A percentile compares a stretch with the other conserved stretches of the same genome.
Evolutionary conservation across 2,888 invertebrate genomes (phyloP).

Genomic region (Oscheius onirici): DNA sequence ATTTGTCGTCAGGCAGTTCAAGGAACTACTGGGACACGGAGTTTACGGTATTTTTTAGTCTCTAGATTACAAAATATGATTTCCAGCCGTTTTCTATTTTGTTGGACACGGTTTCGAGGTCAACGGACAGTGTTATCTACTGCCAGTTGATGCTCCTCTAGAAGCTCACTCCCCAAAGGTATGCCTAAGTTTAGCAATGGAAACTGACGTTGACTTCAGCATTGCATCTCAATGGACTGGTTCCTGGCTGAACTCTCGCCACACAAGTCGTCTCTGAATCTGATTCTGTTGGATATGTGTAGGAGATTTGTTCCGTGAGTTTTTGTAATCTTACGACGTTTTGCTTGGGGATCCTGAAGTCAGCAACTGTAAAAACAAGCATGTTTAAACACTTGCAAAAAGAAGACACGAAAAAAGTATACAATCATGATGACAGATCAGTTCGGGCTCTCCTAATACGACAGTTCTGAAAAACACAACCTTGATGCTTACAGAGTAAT

Average conservation of each 20-base stretch:
- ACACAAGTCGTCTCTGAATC: conserved; percentile 72
- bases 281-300: conserved; percentile 74
- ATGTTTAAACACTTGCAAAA: too few relatives aligned
- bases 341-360: too few relatives aligned
- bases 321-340: background rate
- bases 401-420: too few relatives aligned
- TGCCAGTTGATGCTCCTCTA: conserved; percentile 73
- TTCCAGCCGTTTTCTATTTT: conserved; percentile 72
- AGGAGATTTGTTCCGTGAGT: conserved; percentile 69
- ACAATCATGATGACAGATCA: too few relatives aligned
- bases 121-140: conserved; percentile 73
- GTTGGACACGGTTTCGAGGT: conserved; percentile 74
- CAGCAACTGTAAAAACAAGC: too few relatives aligned
- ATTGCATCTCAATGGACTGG: conserved; percentile 71
- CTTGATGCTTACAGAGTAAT: too few relatives aligned
- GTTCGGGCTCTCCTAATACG: too few relatives aligned
- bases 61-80: background rate
- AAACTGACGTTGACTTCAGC: too few relatives aligned
- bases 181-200: background rate
- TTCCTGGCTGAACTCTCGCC: conserved; percentile 71
- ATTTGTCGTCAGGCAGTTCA: conserved; percentile 72
- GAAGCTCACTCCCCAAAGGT: conserved; percentile 60
- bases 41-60: conserved; percentile 68
- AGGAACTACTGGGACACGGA: conserved; percentile 72
- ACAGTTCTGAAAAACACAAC: too few relatives aligned